These are phyloP conservation scores for Aporophyla nigra DNA, from an alignment of 2,888 invertebrate genomes.

Conservation along the genomic window DNA sequence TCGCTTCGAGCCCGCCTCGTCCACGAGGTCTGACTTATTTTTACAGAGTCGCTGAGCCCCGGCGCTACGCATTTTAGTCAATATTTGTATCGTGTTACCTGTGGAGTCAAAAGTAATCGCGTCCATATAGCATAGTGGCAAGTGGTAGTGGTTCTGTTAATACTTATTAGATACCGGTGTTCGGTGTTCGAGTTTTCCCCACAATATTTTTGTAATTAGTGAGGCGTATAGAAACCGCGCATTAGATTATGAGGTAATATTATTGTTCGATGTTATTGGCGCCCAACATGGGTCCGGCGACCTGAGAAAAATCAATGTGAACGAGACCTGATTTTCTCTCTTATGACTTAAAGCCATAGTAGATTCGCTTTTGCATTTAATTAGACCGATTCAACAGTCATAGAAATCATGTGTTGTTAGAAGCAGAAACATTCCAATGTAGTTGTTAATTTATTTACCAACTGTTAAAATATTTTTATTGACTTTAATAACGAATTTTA, in stretches of 20 bases:
- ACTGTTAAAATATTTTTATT: slow-evolving; percentile 57
- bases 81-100: slow-evolving; percentile 54
- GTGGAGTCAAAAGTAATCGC: slow-evolving; percentile 59
- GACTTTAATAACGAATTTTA: slow-evolving; percentile 55
- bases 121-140: slow-evolving; percentile 58
- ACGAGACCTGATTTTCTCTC: slow-evolving; percentile 54
- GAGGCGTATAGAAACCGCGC: slow-evolving; percentile 49
- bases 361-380: slow-evolving; percentile 62
- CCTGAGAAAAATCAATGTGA: slow-evolving; percentile 46
- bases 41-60: slow-evolving; percentile 42
- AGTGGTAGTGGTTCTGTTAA: slow-evolving; percentile 50
- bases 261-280: slow-evolving; percentile 57
- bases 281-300: slow-evolving; percentile 60
- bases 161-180: slow-evolving; percentile 57
- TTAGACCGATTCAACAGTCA: slow-evolving; percentile 40
- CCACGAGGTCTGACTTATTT: slow-evolving; percentile 37
- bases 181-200: slow-evolving; percentile 62
- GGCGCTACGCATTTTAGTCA: slow-evolving; percentile 43
- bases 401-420: slow-evolving; percentile 40
- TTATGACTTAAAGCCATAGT: slow-evolving; percentile 43
- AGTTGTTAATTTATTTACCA: slow-evolving; percentile 48
- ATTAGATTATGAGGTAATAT: slow-evolving; percentile 30
- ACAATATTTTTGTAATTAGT: slow-evolving; percentile 66
- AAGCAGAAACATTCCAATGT: slow-evolving; percentile 56
- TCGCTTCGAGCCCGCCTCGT: slow-evolving; percentile 54